phyloP scores from a whole-genome alignment of 2,888 invertebrate species.

The Acanthococcus lagerstroemiae region DNA sequence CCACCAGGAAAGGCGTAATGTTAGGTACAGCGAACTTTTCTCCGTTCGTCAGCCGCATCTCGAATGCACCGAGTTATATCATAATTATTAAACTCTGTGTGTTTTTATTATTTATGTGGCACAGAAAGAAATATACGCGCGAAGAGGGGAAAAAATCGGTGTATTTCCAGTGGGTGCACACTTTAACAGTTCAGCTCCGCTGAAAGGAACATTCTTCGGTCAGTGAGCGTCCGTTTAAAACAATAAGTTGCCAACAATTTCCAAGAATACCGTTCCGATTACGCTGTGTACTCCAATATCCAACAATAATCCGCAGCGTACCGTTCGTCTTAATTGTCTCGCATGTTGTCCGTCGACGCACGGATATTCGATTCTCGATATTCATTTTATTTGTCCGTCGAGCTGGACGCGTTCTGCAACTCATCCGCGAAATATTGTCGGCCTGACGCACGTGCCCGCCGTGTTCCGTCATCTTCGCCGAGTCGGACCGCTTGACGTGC shows the following conservation, averaged over 20 bases:
- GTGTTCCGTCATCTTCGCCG: no score
- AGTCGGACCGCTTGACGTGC: no score
- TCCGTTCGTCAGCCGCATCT: neutral
- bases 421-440: no score
- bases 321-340: neutral
- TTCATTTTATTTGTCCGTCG: no score
- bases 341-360: no score
- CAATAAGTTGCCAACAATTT: conserved; percentile 18
- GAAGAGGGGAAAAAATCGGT: neutral
- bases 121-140: conserved; percentile 9
- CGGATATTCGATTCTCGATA: no score
- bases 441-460: no score
- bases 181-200: conserved; percentile 27
- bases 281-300: neutral
- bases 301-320: neutral
- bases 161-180: conserved; percentile 29
- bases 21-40: neutral
- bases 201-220: conserved; percentile 27
- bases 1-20: neutral
- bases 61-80: conserved; percentile 19
- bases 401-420: no score
- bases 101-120: conserved; percentile 16
- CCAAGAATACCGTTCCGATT: conserved; percentile 5
- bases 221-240: conserved; percentile 30
- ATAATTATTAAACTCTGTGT: conserved; percentile 18